These are phyloP conservation scores for Numida meleagris DNA, from an alignment of 2,113 vertebrate species.

Conservation along the genomic window DNA sequence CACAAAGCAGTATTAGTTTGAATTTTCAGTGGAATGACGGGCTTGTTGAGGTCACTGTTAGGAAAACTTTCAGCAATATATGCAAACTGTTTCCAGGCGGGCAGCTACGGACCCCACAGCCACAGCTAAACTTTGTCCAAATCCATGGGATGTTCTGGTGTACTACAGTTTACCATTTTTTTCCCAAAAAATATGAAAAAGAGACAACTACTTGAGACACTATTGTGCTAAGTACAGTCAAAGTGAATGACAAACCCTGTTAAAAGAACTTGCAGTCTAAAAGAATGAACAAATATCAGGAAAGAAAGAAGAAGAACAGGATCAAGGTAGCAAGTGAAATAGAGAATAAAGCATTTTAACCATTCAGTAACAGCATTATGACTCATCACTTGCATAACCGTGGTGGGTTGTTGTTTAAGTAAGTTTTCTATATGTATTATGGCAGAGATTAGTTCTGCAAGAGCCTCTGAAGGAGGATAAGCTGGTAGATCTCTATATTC, in stretches of 20 bases:
- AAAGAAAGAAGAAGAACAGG: not conserved
- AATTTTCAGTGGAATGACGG: not conserved
- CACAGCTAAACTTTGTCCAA: not conserved
- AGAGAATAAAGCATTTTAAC: constrained; percentile 46
- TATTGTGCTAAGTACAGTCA: not conserved
- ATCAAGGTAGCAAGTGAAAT: constrained; percentile 17
- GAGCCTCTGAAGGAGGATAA: constrained; percentile 66
- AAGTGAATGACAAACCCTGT: not conserved
- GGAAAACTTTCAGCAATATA: not conserved
- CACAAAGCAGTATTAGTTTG: not conserved
- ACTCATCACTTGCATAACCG: constrained; percentile 68
- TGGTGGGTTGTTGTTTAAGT: constrained; percentile 65
- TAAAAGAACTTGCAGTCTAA: not conserved
- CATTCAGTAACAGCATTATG: constrained; percentile 32
- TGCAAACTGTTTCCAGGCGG: not conserved
- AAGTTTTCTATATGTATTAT: constrained; percentile 61
- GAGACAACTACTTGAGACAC: not conserved
- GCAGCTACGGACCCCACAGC: not conserved
- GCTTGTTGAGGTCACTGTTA: not conserved
- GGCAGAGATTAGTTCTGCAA: constrained; percentile 62
- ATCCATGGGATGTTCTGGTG: not conserved
- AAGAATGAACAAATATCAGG: not conserved
- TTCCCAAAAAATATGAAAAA: not conserved
- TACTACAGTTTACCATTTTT: not conserved
- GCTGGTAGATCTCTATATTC: constrained; percentile 36